Percentiles rank a stretch among this genome's conserved stretches.
These are phyloP conservation scores for Probosciger aterrimus DNA, from an alignment of 2,113 vertebrate genomes.

Conservation along the genomic window DNA sequence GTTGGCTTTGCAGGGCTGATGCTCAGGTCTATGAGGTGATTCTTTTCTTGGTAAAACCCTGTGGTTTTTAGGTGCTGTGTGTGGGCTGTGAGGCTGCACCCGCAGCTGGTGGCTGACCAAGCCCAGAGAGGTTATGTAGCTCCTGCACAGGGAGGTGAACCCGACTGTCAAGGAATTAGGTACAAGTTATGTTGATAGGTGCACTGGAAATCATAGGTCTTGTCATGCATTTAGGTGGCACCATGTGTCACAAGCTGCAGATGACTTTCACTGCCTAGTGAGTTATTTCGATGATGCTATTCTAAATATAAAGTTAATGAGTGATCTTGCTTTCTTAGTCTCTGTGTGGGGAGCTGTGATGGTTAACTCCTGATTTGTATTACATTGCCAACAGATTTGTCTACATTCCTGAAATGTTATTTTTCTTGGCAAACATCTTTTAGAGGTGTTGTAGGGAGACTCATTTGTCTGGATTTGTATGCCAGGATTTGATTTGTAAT, in stretches of 20 bases:
- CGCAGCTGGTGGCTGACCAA: accelerated
- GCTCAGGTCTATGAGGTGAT: not conserved
- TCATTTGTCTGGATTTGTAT: accelerated
- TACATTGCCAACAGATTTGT: accelerated
- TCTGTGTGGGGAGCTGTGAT: not conserved
- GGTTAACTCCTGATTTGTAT: not conserved
- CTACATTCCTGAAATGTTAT: not conserved
- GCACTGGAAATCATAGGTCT: not conserved
- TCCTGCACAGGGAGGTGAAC: not conserved
- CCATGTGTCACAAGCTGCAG: not conserved
- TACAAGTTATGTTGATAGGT: not conserved
- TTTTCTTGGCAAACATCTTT: not conserved
- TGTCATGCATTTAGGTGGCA: not conserved
- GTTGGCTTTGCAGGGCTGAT: not conserved
- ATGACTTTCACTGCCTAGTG: not conserved
- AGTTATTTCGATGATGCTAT: not conserved
- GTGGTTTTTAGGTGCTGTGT: not conserved
- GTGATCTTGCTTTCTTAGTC: not conserved
- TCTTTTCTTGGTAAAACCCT: not conserved
- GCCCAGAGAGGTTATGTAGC: not conserved
- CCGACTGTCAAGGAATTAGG: accelerated
- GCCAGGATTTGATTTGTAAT: not conserved
- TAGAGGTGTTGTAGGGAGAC: not conserved
- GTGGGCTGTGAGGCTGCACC: not conserved
- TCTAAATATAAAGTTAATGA: not conserved